Evolutionary conservation across 2,888 invertebrate species (phyloP).

Genomic region (Eudemis profundana): DNA sequence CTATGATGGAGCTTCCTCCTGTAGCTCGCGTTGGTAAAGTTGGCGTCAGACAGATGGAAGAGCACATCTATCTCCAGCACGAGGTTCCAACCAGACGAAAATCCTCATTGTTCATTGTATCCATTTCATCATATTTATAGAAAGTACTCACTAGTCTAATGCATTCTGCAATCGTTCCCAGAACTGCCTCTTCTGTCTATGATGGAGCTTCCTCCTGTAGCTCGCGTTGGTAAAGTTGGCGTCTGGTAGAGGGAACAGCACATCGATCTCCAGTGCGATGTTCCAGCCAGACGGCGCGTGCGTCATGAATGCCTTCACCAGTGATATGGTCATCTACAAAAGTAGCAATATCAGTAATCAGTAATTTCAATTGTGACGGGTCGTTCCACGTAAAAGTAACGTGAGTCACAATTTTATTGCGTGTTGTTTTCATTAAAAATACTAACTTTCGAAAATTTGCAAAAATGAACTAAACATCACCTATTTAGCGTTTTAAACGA

Average conservation of each 20-base stretch:
- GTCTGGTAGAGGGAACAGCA: slow-evolving; percentile 82
- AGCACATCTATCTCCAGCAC: too few relatives aligned
- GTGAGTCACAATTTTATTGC: too few relatives aligned
- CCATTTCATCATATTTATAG: too few relatives aligned
- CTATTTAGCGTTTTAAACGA: too few relatives aligned
- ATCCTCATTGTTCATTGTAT: too few relatives aligned
- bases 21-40: too few relatives aligned
- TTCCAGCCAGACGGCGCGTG: slow-evolving; percentile 86
- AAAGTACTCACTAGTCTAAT: slow-evolving; percentile 70
- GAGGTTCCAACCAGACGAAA: slow-evolving; percentile 85
- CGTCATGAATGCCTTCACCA: slow-evolving; percentile 84
- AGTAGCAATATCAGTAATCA: neutral
- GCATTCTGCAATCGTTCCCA: slow-evolving; percentile 77
- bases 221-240: slow-evolving; percentile 65
- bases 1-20: too few relatives aligned
- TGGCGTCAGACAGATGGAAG: slow-evolving; percentile 82
- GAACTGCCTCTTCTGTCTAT: slow-evolving; percentile 82
- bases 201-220: slow-evolving; percentile 68
- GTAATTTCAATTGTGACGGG: too few relatives aligned
- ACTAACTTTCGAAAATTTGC: too few relatives aligned
- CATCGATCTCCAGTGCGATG: slow-evolving; percentile 84
- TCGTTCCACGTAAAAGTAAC: too few relatives aligned
- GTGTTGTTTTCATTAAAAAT: too few relatives aligned
- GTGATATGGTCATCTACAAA: slow-evolving; percentile 83
- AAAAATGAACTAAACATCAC: too few relatives aligned